A percentile compares a stretch with the other conserved stretches of the same genome.
Evolutionary conservation across 2,888 invertebrate genomes (phyloP).

Genomic region (Lepidocyrtoides sp.): DNA sequence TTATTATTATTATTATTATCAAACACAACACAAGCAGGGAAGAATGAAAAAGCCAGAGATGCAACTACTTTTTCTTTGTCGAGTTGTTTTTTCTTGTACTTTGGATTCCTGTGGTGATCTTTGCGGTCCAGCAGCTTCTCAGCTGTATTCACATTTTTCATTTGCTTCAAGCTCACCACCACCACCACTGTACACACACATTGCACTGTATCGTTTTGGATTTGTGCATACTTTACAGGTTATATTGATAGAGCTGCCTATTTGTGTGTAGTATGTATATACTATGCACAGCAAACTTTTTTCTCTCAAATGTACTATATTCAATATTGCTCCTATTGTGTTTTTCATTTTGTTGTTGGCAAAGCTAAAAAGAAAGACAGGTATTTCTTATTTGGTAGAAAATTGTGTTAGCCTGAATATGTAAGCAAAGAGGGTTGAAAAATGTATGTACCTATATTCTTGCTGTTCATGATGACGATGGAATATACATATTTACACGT

Average conservation of each 20-base stretch:
- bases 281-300: background rate
- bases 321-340: slow-evolving; percentile 5
- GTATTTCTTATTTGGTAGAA: slow-evolving; percentile 66
- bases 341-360: slow-evolving; percentile 40
- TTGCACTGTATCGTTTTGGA: background rate
- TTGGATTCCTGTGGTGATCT: slow-evolving; percentile 83
- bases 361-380: slow-evolving; percentile 46
- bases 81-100: slow-evolving; percentile 77
- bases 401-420: background rate
- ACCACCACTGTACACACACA: slow-evolving; percentile 2
- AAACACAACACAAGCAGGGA: slow-evolving; percentile 46
- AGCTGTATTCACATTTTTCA: slow-evolving; percentile 81
- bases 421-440: background rate
- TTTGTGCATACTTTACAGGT: background rate
- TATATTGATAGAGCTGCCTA: no score
- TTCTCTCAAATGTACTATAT: slow-evolving; percentile 7
- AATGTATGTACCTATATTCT: slow-evolving; percentile 45
- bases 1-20: slow-evolving; percentile 54
- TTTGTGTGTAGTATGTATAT: background rate
- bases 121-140: slow-evolving; percentile 84
- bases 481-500: background rate
- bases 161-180: slow-evolving; percentile 59
- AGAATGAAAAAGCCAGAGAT: slow-evolving; percentile 65
- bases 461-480: slow-evolving; percentile 23
- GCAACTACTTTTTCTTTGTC: slow-evolving; percentile 77